Evolutionary conservation across 2,797 vertebrate species (phyloP).

Genomic region (Dermochelys coriacea): DNA sequence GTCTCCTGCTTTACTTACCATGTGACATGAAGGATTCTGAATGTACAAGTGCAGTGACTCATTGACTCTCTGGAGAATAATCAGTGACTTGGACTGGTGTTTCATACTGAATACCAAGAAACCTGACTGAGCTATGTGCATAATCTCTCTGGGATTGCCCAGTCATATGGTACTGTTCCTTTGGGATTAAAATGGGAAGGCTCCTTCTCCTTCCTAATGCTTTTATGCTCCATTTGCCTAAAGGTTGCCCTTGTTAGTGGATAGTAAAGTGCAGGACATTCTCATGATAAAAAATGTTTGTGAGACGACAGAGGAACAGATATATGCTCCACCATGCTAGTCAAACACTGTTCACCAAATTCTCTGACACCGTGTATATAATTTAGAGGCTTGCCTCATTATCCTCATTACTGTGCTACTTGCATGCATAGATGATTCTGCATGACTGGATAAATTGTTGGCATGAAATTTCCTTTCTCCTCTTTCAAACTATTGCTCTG

Average conservation of each 20-base stretch:
- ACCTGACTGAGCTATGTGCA: fast-evolving
- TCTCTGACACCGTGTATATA: background rate
- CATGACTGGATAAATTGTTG: conserved; percentile 48
- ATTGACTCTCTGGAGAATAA: fast-evolving
- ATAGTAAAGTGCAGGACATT: conserved; percentile 10
- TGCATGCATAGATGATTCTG: conserved; percentile 43
- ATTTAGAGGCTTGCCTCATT: conserved; percentile 7
- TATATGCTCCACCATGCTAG: background rate
- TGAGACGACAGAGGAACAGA: background rate
- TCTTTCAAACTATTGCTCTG: conserved; percentile 43
- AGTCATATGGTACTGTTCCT: background rate
- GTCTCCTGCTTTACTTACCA: background rate
- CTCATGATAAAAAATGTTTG: background rate
- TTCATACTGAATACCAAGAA: fast-evolving
- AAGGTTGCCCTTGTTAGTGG: fast-evolving
- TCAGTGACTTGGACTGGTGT: fast-evolving
- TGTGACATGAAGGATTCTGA: fast-evolving
- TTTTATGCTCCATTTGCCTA: fast-evolving
- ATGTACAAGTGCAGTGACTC: fast-evolving
- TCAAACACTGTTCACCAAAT: background rate
- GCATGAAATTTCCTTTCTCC: conserved; percentile 46
- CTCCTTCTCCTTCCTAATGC: background rate
- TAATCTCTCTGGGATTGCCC: background rate
- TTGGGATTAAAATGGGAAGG: fast-evolving
- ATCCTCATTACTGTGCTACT: conserved; percentile 48